phyloP scores from a whole-genome alignment of 2,113 vertebrate species.

The Antechinus flavipes region DNA sequence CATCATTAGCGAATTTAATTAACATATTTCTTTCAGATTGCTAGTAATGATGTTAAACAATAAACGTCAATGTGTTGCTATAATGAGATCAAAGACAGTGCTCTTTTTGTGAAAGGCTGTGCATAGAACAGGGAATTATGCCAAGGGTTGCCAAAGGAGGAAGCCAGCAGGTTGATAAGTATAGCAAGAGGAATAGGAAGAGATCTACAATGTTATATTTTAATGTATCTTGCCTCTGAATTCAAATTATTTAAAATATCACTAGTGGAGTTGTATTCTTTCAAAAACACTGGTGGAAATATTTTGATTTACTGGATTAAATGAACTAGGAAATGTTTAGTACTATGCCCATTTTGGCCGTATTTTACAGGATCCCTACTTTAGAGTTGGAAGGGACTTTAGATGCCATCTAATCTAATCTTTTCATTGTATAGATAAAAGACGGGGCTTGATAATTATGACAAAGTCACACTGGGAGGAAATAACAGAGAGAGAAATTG shows the following conservation, averaged over 20 bases:
- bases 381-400: background rate
- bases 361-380: background rate
- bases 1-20: conserved; percentile 35
- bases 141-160: background rate
- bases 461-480: background rate
- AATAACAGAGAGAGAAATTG: background rate
- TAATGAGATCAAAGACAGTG: background rate
- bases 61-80: background rate
- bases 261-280: background rate
- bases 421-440: background rate
- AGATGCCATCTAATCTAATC: background rate
- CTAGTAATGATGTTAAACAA: conserved; percentile 38
- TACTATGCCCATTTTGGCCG: background rate
- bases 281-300: background rate
- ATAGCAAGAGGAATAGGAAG: background rate
- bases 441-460: background rate
- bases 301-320: background rate
- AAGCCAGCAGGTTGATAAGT: background rate
- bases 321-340: background rate
- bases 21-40: conserved; percentile 7
- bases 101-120: background rate
- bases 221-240: background rate
- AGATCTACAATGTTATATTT: background rate
- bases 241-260: background rate
- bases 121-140: background rate